phyloP scores from a whole-genome alignment of 1,140 invertebrate genomes.

The Hestina assimilis region DNA sequence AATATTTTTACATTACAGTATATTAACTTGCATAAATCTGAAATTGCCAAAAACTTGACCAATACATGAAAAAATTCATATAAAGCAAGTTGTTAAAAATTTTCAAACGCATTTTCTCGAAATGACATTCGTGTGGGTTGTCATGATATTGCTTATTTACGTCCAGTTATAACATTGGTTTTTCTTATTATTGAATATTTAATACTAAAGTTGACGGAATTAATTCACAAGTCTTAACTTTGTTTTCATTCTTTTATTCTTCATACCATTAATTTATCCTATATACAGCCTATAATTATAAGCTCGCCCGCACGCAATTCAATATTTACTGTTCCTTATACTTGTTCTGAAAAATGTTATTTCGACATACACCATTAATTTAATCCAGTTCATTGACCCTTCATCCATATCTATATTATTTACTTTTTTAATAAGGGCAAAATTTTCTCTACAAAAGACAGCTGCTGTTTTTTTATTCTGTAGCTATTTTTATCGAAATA shows the following conservation, averaged over 20 bases:
- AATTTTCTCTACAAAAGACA: constrained; percentile 12
- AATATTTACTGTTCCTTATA: constrained; percentile 11
- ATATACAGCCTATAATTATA: constrained; percentile 8
- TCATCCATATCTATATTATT: neutral
- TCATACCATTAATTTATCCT: constrained; percentile 2
- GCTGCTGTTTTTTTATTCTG: constrained; percentile 36
- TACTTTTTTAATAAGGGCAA: neutral
- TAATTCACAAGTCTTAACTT: too few relatives aligned
- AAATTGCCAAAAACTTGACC: too few relatives aligned
- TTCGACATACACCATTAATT: constrained; percentile 5
- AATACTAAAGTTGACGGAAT: too few relatives aligned
- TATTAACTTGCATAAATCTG: too few relatives aligned
- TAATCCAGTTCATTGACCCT: neutral
- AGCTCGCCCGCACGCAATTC: constrained; percentile 8
- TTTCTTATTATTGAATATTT: too few relatives aligned
- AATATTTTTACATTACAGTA: too few relatives aligned
- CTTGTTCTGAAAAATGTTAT: constrained; percentile 12
- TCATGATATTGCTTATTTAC: too few relatives aligned
- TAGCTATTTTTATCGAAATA: constrained; percentile 52
- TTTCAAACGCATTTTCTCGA: too few relatives aligned
- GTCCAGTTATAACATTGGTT: too few relatives aligned
- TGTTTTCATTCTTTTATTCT: neutral
- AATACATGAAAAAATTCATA: too few relatives aligned
- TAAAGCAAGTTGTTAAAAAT: too few relatives aligned
- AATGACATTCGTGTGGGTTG: too few relatives aligned